phyloP scores from a whole-genome alignment of 2,113 vertebrate species.

The Pollachius pollachius region DNA sequence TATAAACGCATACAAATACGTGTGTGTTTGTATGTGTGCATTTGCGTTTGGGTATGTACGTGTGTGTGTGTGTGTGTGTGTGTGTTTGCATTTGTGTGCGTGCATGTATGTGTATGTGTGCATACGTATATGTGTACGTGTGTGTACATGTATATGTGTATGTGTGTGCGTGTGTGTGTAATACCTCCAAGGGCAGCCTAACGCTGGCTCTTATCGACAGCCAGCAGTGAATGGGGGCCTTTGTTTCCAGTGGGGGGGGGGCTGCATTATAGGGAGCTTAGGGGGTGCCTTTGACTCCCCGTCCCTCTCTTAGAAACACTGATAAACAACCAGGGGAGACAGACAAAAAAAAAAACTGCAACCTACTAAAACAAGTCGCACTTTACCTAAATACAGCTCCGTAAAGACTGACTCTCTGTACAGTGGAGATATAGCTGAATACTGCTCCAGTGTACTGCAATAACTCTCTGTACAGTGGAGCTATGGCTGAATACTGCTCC shows the following conservation, averaged over 20 bases:
- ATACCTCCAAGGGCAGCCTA: constrained; percentile 68
- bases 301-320: constrained; percentile 55
- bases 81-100: constrained; percentile 13
- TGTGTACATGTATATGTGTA: background rate
- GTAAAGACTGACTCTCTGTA: background rate
- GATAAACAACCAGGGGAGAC: constrained; percentile 45
- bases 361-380: background rate
- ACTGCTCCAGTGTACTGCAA: background rate
- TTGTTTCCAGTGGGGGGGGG: constrained; percentile 60
- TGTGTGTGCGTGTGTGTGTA: constrained; percentile 27
- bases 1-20: background rate
- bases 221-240: constrained; percentile 69
- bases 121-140: background rate
- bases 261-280: constrained; percentile 66
- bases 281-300: constrained; percentile 61
- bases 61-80: constrained; percentile 5
- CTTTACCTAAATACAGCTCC: constrained; percentile 45
- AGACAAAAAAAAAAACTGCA: constrained; percentile 32
- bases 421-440: background rate
- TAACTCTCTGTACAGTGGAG: background rate
- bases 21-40: background rate
- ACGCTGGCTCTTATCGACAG: constrained; percentile 72
- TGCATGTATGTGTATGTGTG: background rate
- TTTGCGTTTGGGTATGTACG: background rate
- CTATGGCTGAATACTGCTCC: too few relatives aligned